Evolutionary conservation across 2,113 vertebrate genomes (phyloP).

Genomic region (Lates calcarifer): DNA sequence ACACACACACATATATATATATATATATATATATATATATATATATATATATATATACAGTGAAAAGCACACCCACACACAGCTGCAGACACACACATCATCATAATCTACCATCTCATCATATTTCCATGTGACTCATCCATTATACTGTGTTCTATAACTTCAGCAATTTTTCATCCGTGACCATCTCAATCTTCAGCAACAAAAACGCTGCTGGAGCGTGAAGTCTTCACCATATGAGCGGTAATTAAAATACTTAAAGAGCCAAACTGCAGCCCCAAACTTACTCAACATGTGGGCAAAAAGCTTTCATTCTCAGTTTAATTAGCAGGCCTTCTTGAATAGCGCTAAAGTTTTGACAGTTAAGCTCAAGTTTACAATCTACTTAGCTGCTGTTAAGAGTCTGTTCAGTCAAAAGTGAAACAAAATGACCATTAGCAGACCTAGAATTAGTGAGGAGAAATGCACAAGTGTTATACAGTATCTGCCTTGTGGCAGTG

Average conservation of each 20-base stretch:
- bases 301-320: constrained; percentile 35
- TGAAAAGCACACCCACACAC: constrained; percentile 11
- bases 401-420: neutral
- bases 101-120: constrained; percentile 66
- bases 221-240: constrained; percentile 61
- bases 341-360: constrained; percentile 40
- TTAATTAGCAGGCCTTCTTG: constrained; percentile 53
- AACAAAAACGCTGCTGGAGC: constrained; percentile 60
- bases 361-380: constrained; percentile 17
- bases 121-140: constrained; percentile 60
- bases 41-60: constrained; percentile 50
- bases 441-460: neutral
- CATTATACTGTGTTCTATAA: constrained; percentile 58
- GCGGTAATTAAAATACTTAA: constrained; percentile 69
- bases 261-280: constrained; percentile 34
- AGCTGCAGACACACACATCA: constrained; percentile 54
- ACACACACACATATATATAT: constrained; percentile 30
- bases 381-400: neutral
- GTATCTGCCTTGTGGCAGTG: no score
- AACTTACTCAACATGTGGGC: constrained; percentile 32
- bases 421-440: neutral
- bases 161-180: constrained; percentile 72
- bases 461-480: no score
- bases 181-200: constrained; percentile 74
- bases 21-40: constrained; percentile 42